Evolutionary conservation across 2,113 vertebrate species (phyloP).

Genomic region (Dendrocopos noguchii): DNA sequence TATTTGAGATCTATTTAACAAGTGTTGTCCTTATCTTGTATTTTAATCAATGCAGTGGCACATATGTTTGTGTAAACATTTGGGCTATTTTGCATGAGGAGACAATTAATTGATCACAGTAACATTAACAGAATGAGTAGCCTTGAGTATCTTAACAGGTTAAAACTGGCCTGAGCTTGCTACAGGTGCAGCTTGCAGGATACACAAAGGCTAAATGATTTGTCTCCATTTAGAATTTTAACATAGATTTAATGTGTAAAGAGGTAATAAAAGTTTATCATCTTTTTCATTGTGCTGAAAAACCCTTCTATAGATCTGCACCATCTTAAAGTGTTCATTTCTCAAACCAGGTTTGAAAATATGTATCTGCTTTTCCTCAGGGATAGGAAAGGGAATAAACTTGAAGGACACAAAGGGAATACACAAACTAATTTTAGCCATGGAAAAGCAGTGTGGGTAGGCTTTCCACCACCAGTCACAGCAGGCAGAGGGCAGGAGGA

Average conservation of each 20-base stretch:
- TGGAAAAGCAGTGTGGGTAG: neutral
- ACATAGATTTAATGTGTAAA: neutral
- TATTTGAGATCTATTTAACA: conserved; percentile 20
- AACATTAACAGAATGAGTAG: neutral
- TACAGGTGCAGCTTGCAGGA: neutral
- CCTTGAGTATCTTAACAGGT: neutral
- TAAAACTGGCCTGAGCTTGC: neutral
- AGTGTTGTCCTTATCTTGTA: neutral
- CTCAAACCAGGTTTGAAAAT: neutral
- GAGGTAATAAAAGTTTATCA: neutral
- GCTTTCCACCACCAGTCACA: neutral
- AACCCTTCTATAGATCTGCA: neutral
- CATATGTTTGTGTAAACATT: conserved; percentile 41
- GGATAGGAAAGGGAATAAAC: neutral
- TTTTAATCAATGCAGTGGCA: neutral
- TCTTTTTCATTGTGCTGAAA: neutral
- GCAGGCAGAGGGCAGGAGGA: neutral
- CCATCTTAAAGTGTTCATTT: neutral
- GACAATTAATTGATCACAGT: neutral
- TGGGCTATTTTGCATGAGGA: neutral
- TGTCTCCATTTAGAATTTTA: neutral
- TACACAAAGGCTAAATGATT: neutral
- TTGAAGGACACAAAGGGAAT: neutral
- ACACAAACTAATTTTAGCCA: neutral
- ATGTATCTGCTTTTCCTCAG: neutral